Percentiles rank a stretch among this genome's conserved stretches.
These are phyloP conservation scores for Cyprinodon variegatus DNA, from an alignment of 2,113 vertebrate species.

Conservation along the genomic window DNA sequence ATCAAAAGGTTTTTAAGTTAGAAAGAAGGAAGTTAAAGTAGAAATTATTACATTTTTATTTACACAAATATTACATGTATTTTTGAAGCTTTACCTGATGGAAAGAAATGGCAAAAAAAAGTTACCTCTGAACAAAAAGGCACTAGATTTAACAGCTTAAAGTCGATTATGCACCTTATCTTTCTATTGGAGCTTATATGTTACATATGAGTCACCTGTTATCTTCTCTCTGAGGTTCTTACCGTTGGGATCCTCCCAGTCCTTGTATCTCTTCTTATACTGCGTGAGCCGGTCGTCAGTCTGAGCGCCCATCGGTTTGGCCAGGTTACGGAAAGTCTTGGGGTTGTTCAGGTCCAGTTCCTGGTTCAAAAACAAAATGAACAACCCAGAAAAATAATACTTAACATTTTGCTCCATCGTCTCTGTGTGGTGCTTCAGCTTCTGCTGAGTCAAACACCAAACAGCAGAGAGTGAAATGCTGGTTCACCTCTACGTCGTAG, in stretches of 20 bases:
- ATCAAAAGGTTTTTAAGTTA: no score
- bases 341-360: constrained; percentile 94
- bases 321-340: constrained; percentile 95
- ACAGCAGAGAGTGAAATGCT: neutral
- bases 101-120: no score
- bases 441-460: neutral
- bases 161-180: no score
- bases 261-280: constrained; percentile 97
- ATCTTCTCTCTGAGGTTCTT: constrained; percentile 5
- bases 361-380: constrained; percentile 70
- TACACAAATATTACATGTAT: neutral
- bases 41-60: neutral
- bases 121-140: no score
- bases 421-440: neutral
- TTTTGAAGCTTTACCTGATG: neutral
- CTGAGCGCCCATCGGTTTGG: constrained; percentile 97
- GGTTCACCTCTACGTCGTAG: constrained; percentile 90
- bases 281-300: constrained; percentile 94
- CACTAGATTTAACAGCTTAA: no score
- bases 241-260: constrained; percentile 99
- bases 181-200: no score
- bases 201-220: neutral
- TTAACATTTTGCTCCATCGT: neutral
- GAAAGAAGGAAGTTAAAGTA: neutral
- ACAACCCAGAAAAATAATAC: no score